Evolutionary conservation across 2,888 invertebrate genomes (phyloP), one percentile per base, ranked within the genome.

Genomic region (Noctuana brunneofusca): DNA sequence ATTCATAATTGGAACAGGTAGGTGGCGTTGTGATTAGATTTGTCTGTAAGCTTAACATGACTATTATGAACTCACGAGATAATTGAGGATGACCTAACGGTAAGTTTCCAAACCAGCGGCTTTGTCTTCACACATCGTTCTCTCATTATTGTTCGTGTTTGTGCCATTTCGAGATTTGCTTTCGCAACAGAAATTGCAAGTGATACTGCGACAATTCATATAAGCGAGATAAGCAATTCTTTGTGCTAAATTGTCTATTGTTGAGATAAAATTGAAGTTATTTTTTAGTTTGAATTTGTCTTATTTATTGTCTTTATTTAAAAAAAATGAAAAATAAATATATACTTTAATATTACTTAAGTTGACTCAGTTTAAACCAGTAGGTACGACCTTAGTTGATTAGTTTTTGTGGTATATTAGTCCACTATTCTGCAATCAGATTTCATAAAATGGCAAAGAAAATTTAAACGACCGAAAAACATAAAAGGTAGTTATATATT

Each of bases 91-190:
- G 65, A 63, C 59, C 63, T 67, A 69, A 70, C 64, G 58, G 68
- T 53, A 60, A 66, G 69, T 78, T 79, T 67, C 75, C 69, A 75
- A 76, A 78, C 71, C 56, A 64, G 56, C 65, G 65, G 68, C 65
- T 72, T 73, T 75, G 77, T 72, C 69, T 72, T 66, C 74, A 69
- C 69, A 64, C 69, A 64, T 69, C 67, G 68, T 68, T 74, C 71
- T 82, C 81, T 78, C 82, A 81, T 80, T 75, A 79, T 80, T 80
- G 79, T 77, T 75, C 71, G 69, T 71, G 70, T 72, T 81, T 80
- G 79, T 76, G 73, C 75, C 75, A 73, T 75, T 79, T 77, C 72
- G 70, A 72, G 70, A 72, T 75, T 75, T 71, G 72, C 76, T 75
- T 74, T 70, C 67, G 71, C 67, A 71, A 72, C 65, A 67, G 32